These are phyloP conservation scores for Tinea semifulvella DNA, from an alignment of 2,888 invertebrate genomes.

Conservation along the genomic window DNA sequence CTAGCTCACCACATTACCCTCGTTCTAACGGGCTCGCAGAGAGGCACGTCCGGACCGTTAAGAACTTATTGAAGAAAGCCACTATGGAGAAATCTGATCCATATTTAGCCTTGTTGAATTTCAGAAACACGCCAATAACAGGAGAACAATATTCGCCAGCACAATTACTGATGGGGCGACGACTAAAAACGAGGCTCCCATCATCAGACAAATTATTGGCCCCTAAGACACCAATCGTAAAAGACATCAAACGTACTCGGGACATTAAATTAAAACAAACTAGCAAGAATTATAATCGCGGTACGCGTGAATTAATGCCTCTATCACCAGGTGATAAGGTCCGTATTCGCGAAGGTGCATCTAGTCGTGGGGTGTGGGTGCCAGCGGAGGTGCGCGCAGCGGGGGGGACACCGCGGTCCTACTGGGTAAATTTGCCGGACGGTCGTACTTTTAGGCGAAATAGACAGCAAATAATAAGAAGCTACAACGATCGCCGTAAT, in stretches of 20 bases:
- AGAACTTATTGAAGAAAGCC: constrained; percentile 15
- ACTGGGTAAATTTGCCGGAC: background rate
- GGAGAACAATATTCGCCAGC: constrained; percentile 17
- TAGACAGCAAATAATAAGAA: no score
- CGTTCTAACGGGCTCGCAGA: constrained; percentile 6
- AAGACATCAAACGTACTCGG: background rate
- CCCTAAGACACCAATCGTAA: constrained; percentile 4
- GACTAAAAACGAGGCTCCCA: constrained; percentile 18
- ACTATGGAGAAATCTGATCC: constrained; percentile 16
- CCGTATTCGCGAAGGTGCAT: background rate
- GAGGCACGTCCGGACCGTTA: constrained; percentile 4
- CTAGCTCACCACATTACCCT: background rate
- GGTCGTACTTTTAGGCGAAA: background rate
- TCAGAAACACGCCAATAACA: constrained; percentile 17
- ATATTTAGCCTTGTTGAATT: constrained; percentile 19
- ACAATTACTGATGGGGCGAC: constrained; percentile 20
- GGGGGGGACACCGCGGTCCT: background rate
- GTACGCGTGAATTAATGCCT: background rate
- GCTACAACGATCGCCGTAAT: no score
- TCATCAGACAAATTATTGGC: background rate
- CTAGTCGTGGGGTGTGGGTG: background rate
- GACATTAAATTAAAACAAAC: background rate
- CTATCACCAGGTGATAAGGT: background rate
- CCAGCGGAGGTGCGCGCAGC: background rate
- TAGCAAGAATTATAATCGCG: constrained; percentile 1